Evolutionary conservation across 2,888 invertebrate species (phyloP).

Genomic region (Chrysolina americana): DNA sequence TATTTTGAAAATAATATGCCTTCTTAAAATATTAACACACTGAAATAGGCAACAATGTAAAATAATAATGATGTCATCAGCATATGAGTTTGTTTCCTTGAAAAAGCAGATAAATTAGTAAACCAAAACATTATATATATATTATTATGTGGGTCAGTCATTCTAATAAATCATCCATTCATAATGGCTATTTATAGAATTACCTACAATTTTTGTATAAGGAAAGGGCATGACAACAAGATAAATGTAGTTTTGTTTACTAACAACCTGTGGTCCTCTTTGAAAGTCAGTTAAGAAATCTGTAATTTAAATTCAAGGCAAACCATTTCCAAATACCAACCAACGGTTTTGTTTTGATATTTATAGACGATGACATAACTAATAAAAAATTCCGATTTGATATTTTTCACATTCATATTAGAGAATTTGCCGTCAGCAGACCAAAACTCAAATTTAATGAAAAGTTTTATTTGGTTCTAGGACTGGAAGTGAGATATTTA

Average conservation of each 20-base stretch:
- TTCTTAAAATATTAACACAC: background rate
- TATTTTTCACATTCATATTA: background rate
- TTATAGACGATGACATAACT: constrained; percentile 39
- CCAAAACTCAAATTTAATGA: no score
- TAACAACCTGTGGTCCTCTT: background rate
- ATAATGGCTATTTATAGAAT: background rate
- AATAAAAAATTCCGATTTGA: constrained; percentile 1
- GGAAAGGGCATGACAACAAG: background rate
- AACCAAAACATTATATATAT: background rate
- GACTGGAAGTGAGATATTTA: no score
- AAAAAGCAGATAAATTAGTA: background rate
- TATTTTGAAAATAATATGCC: background rate
- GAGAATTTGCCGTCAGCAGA: background rate
- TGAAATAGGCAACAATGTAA: background rate
- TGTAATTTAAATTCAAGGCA: constrained; percentile 40
- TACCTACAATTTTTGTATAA: background rate
- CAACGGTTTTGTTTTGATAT: constrained; percentile 22
- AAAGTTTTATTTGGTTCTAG: no score
- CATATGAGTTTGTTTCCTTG: background rate
- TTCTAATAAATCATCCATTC: background rate
- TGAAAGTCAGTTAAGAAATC: background rate
- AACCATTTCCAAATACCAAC: constrained; percentile 39
- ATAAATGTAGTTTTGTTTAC: background rate
- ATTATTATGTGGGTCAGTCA: background rate
- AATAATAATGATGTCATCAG: background rate